Conservation (phyloP, 2,113 vertebrate species). For the Triplophysa dalaica region DNA sequence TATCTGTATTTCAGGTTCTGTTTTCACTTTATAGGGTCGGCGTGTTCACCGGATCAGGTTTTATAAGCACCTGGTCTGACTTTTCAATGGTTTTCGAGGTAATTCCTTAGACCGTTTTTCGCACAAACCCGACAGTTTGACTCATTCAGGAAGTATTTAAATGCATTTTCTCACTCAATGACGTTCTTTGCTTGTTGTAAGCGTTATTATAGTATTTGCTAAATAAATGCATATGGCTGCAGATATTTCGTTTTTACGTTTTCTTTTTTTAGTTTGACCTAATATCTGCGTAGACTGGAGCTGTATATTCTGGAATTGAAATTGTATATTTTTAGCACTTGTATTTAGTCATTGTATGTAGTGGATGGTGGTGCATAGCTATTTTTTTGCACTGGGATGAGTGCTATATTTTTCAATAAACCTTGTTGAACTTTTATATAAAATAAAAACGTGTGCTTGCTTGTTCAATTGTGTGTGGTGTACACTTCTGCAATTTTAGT, state of each 20-base stretch:
- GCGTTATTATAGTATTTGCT: slow-evolving; percentile 30
- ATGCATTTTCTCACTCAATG: slow-evolving; percentile 14
- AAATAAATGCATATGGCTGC: slow-evolving; percentile 52
- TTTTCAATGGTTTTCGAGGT: slow-evolving; percentile 5
- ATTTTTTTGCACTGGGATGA: slow-evolving; percentile 61
- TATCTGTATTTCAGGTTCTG: not conserved
- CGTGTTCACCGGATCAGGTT: slow-evolving; percentile 5
- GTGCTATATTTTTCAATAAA: slow-evolving; percentile 68
- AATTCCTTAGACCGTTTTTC: slow-evolving; percentile 11
- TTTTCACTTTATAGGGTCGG: not conserved
- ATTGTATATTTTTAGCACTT: slow-evolving; percentile 74
- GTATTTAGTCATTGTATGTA: slow-evolving; percentile 62
- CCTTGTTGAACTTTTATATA: slow-evolving; percentile 66
- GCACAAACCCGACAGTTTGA: slow-evolving; percentile 19
- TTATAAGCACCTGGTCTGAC: slow-evolving; percentile 11
- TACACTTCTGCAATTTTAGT: not conserved
- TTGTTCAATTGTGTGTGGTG: not conserved
- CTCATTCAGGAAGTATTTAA: slow-evolving; percentile 50
- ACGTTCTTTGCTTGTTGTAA: slow-evolving; percentile 30
- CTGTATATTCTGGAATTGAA: slow-evolving; percentile 77
- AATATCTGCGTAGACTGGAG: slow-evolving; percentile 64
- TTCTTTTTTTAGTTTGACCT: slow-evolving; percentile 53
- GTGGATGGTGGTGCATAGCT: slow-evolving; percentile 60
- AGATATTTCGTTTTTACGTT: slow-evolving; percentile 25
- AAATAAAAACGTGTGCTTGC: slow-evolving; percentile 61